These are phyloP conservation scores for Protomyctophum bolini DNA, from an alignment of 2,113 vertebrate species.

Conservation along the genomic window DNA sequence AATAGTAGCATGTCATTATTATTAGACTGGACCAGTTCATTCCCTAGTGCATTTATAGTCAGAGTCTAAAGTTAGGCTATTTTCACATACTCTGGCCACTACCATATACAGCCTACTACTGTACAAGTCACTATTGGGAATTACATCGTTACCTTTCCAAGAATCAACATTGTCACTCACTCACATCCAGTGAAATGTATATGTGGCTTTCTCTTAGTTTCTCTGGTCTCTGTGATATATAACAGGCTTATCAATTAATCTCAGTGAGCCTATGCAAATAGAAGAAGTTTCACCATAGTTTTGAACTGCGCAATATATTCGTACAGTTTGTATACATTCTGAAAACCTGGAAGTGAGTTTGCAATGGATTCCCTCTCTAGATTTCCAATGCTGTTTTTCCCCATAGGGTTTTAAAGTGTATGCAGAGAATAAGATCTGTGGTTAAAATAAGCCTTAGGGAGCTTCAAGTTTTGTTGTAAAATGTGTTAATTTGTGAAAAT, in stretches of 20 bases:
- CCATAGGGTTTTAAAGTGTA: too few relatives aligned
- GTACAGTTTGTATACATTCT: too few relatives aligned
- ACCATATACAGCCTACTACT: slow-evolving; percentile 52
- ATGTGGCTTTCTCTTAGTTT: not conserved
- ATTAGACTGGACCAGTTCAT: slow-evolving; percentile 42
- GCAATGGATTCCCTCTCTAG: too few relatives aligned
- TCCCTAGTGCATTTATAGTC: slow-evolving; percentile 38
- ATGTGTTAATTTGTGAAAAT: too few relatives aligned
- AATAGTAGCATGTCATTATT: slow-evolving; percentile 51
- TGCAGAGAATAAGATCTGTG: too few relatives aligned
- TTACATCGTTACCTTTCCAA: not conserved
- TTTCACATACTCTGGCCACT: slow-evolving; percentile 38
- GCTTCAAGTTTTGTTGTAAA: too few relatives aligned
- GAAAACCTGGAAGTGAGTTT: too few relatives aligned
- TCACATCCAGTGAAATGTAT: not conserved
- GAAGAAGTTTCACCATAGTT: not conserved
- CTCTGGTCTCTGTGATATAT: not conserved
- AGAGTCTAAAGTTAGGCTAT: slow-evolving; percentile 52
- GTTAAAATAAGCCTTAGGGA: too few relatives aligned
- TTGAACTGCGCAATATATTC: not conserved
- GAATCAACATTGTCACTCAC: not conserved
- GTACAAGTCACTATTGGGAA: not conserved
- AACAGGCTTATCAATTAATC: not conserved
- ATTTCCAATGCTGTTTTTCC: too few relatives aligned
- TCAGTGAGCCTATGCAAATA: not conserved